Conservation (phyloP, 2,888 invertebrate species). For the Ctenicera cuprea region DNA sequence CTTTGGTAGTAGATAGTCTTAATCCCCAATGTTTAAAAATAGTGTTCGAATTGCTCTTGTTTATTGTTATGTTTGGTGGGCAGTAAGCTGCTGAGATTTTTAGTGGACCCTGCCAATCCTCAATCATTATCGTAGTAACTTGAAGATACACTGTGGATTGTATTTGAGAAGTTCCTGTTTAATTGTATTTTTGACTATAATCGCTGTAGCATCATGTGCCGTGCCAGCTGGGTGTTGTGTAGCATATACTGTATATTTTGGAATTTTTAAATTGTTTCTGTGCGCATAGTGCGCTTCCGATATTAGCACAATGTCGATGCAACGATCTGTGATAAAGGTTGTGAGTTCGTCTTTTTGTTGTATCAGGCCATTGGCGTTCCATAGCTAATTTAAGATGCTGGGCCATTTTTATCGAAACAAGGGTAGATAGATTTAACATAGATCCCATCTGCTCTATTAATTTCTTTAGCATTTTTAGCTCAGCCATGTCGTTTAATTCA, state of each 20-base stretch:
- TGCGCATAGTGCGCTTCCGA: neutral
- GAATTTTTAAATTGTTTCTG: neutral
- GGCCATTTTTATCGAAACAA: no score
- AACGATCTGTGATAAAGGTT: neutral
- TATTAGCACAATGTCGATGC: neutral
- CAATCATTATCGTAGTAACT: neutral
- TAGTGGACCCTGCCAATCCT: neutral
- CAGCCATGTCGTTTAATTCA: no score
- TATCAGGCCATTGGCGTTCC: neutral
- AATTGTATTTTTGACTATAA: neutral
- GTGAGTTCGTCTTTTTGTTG: neutral
- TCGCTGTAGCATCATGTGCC: neutral
- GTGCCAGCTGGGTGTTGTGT: constrained; percentile 20
- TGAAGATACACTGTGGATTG: neutral
- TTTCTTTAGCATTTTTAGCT: no score
- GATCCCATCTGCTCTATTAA: no score
- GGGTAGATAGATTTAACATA: no score
- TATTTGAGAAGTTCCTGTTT: constrained; percentile 5
- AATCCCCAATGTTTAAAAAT: neutral
- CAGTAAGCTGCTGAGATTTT: constrained; percentile 7
- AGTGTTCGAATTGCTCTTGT: constrained; percentile 1
- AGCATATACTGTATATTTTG: neutral
- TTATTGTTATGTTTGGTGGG: constrained; percentile 16
- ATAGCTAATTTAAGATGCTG: no score
- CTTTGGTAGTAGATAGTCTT: neutral